Conservation (phyloP, 2,888 invertebrate species). For the Cosmia pyralina region DNA sequence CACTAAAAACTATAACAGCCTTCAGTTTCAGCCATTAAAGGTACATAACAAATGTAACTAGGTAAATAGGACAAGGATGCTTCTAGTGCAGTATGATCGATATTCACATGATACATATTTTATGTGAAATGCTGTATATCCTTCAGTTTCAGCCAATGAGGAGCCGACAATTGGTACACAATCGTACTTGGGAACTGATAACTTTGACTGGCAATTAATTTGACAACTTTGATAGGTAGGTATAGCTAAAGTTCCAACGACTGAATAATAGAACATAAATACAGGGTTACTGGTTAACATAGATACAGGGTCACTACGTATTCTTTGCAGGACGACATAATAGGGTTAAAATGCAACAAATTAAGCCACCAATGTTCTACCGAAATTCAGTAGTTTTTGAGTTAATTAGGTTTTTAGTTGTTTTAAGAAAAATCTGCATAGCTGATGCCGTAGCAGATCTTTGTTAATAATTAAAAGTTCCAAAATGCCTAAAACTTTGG, state of each 20-base stretch:
- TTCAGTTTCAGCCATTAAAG: constrained; percentile 47
- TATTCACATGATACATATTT: constrained; percentile 44
- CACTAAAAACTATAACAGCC: constrained; percentile 4
- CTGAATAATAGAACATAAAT: background rate
- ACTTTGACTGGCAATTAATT: background rate
- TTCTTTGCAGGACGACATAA: too few relatives aligned
- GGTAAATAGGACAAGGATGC: constrained; percentile 74
- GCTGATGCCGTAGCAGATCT: too few relatives aligned
- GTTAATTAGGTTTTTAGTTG: too few relatives aligned
- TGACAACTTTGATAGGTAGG: background rate
- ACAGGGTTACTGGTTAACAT: too few relatives aligned
- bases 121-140: constrained; percentile 7
- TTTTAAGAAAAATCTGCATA: too few relatives aligned
- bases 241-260: background rate
- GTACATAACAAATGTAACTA: constrained; percentile 56
- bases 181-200: background rate
- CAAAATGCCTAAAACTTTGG: too few relatives aligned
- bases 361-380: too few relatives aligned
- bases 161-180: background rate
- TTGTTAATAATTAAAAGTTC: too few relatives aligned
- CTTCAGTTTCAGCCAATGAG: constrained; percentile 22
- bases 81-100: constrained; percentile 54
- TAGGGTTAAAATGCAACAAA: too few relatives aligned
- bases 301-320: too few relatives aligned
- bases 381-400: too few relatives aligned